phyloP scores from a whole-genome alignment of 1,140 invertebrate species.

The Drosophila sechellia region DNA sequence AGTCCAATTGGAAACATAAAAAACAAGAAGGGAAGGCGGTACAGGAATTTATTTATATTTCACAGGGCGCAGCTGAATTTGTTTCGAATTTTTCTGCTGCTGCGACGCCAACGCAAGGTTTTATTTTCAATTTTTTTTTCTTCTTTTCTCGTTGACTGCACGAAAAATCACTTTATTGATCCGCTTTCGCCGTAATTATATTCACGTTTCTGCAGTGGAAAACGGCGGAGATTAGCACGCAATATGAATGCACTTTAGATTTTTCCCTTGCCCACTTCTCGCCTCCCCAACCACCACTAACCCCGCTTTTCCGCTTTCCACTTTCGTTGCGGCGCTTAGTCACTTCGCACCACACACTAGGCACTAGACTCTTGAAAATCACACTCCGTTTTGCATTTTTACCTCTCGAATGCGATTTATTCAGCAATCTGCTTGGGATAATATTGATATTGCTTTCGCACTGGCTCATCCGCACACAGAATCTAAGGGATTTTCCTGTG shows the following conservation, averaged over 20 bases:
- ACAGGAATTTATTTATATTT: slow-evolving; percentile 43
- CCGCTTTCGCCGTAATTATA: slow-evolving; percentile 59
- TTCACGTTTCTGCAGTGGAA: slow-evolving; percentile 50
- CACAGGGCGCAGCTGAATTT: slow-evolving; percentile 28
- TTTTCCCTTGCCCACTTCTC: slow-evolving; percentile 20
- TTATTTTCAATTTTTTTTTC: slow-evolving; percentile 20
- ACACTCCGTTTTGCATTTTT: slow-evolving; percentile 36
- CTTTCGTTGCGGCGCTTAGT: slow-evolving; percentile 34
- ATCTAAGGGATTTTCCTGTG: slow-evolving; percentile 35
- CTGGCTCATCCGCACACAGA: slow-evolving; percentile 23
- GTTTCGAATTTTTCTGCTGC: slow-evolving; percentile 14
- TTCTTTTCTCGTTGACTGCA: slow-evolving; percentile 21
- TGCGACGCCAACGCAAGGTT: slow-evolving; percentile 25
- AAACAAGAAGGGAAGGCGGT: slow-evolving; percentile 18
- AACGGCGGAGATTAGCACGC: slow-evolving; percentile 47
- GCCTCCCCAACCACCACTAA: background rate
- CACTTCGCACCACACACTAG: slow-evolving; percentile 18
- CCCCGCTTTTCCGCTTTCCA: slow-evolving; percentile 26
- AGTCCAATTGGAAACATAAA: slow-evolving; percentile 51
- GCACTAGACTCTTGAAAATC: slow-evolving; percentile 4
- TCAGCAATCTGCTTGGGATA: slow-evolving; percentile 31
- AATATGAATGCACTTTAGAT: slow-evolving; percentile 54
- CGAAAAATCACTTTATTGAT: slow-evolving; percentile 56
- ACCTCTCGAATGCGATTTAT: slow-evolving; percentile 43
- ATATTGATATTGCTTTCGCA: slow-evolving; percentile 27